A percentile compares a stretch with the other conserved stretches of the same genome.
Conservation (phyloP, 2,113 vertebrate species). For the Dryoscopus gambensis region DNA sequence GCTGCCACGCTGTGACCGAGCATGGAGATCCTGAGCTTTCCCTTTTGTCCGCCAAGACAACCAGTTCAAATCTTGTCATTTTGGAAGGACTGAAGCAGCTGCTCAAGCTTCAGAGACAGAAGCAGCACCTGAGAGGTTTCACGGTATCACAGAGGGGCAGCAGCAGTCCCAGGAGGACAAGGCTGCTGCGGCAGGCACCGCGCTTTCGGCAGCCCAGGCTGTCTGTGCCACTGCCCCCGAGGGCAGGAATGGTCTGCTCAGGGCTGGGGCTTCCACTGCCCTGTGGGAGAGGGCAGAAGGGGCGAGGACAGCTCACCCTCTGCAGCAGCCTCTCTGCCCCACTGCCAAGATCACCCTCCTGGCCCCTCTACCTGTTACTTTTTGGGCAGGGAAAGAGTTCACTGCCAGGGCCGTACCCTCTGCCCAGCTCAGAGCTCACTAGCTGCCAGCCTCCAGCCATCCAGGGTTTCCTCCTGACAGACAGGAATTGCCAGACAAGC, state of each 20-base stretch:
- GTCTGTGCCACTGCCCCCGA: background rate
- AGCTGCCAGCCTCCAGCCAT: background rate
- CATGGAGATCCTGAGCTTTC: accelerated
- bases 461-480: background rate
- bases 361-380: background rate
- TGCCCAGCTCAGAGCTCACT: background rate
- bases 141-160: too few relatives aligned
- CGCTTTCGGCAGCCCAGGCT: background rate
- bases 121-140: background rate
- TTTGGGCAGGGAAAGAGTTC: background rate
- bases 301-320: background rate
- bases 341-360: background rate
- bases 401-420: background rate
- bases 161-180: accelerated
- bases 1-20: background rate
- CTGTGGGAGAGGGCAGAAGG: background rate
- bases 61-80: background rate
- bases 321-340: background rate
- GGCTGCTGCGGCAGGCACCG: background rate
- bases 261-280: background rate
- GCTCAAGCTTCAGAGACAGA: background rate
- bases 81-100: background rate
- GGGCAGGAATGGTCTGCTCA: background rate
- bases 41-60: accelerated
- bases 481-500: background rate